phyloP scores from a whole-genome alignment of 2,888 invertebrate species.

The Oscheius sp. region DNA sequence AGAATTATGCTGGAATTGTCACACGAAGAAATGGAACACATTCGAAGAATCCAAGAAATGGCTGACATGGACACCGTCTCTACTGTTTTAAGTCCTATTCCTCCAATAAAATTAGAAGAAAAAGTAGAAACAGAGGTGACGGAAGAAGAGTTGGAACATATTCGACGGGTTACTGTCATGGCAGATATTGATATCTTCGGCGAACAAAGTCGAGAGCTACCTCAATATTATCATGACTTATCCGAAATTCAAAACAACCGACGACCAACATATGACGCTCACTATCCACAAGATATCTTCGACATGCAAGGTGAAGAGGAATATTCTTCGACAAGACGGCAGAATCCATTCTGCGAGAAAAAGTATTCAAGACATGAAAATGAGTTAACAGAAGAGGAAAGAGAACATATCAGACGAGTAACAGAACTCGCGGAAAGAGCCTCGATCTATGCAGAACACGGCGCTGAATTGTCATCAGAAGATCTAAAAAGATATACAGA shows the following conservation, averaged over 20 bases:
- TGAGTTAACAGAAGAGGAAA: conserved; percentile 30
- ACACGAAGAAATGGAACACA: conserved; percentile 33
- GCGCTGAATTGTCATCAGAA: conserved; percentile 1
- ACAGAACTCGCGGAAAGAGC: conserved; percentile 27
- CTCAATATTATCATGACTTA: not conserved
- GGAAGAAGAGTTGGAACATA: conserved; percentile 51
- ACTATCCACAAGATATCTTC: conserved; percentile 5
- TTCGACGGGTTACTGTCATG: conserved; percentile 36
- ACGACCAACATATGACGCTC: conserved; percentile 7
- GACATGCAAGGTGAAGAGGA: not conserved
- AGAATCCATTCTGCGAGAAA: not conserved
- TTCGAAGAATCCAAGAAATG: not conserved
- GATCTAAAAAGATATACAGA: conserved; percentile 1
- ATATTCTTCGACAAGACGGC: not conserved
- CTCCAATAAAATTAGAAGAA: not conserved
- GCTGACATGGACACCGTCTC: not conserved
- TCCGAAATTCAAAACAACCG: not conserved
- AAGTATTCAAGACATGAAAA: conserved; percentile 5
- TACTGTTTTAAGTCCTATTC: too few species aligned
- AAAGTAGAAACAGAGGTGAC: conserved; percentile 2
- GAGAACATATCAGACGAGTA: conserved; percentile 29
- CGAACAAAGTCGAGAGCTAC: not conserved
- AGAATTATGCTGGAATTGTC: not conserved
- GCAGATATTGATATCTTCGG: conserved; percentile 13
- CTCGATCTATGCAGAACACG: conserved; percentile 22